phyloP scores from a whole-genome alignment of 2,888 invertebrate genomes.

The Blera fallax region DNA sequence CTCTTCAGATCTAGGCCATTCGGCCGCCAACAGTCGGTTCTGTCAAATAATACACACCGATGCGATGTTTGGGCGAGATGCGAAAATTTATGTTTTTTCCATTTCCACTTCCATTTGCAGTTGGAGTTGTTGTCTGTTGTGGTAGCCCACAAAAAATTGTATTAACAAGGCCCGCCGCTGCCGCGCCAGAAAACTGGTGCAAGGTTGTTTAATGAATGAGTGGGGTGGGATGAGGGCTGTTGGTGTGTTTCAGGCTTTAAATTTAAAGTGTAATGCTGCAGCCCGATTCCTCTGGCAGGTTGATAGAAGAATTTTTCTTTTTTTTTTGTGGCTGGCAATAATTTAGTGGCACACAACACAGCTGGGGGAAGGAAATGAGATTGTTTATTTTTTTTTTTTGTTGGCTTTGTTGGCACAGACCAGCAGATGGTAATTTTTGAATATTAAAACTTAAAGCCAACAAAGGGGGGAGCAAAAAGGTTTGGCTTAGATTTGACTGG shows the following conservation, averaged over 20 bases:
- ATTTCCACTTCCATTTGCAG: constrained; percentile 44
- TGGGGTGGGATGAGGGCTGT: constrained; percentile 5
- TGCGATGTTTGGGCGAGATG: constrained; percentile 59
- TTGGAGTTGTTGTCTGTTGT: constrained; percentile 45
- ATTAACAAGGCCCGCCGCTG: constrained; percentile 33
- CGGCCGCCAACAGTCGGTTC: constrained; percentile 32
- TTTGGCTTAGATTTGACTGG: constrained; percentile 16
- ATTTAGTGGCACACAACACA: constrained; percentile 38
- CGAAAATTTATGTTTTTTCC: constrained; percentile 57
- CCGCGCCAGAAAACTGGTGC: constrained; percentile 60
- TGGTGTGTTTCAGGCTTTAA: constrained; percentile 34
- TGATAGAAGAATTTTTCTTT: constrained; percentile 5
- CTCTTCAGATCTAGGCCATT: constrained; percentile 61
- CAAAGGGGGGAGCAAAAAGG: background rate
- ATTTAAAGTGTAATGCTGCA: constrained; percentile 51
- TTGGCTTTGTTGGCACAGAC: constrained; percentile 33
- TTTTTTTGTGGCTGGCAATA: constrained; percentile 14
- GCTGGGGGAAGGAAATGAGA: constrained; percentile 26
- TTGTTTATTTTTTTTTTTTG: constrained; percentile 6
- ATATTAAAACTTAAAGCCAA: constrained; percentile 42
- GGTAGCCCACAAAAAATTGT: constrained; percentile 49
- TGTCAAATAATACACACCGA: too few species aligned
- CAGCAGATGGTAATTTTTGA: constrained; percentile 60
- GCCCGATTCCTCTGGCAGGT: constrained; percentile 4
- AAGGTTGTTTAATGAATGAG: constrained; percentile 60